Evolutionary conservation across 2,888 invertebrate species (phyloP).

Genomic region (Camponotus fellah): DNA sequence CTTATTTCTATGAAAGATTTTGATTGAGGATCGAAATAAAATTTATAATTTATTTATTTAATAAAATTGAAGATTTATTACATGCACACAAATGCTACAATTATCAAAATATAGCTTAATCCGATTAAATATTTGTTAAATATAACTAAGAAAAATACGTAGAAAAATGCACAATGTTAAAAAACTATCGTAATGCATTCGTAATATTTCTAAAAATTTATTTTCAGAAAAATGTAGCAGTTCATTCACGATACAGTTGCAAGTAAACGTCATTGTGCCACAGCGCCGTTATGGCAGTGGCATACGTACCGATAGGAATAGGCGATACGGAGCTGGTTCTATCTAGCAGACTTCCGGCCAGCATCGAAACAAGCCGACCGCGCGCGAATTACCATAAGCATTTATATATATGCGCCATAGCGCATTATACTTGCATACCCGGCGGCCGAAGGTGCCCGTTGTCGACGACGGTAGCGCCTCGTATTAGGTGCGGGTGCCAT

Average conservation of each 20-base stretch:
- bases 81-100: no score
- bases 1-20: no score
- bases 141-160: no score
- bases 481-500: constrained; percentile 63
- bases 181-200: no score
- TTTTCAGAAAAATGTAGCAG: no score
- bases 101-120: no score
- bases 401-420: constrained; percentile 84
- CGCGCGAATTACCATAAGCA: constrained; percentile 84
- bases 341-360: constrained; percentile 76
- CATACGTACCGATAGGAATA: constrained; percentile 78
- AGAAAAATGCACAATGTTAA: no score
- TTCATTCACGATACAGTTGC: constrained; percentile 23
- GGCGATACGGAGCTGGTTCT: constrained; percentile 75
- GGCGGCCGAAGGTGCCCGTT: constrained; percentile 74
- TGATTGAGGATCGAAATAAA: no score
- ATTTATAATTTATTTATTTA: no score
- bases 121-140: no score
- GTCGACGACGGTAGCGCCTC: constrained; percentile 66
- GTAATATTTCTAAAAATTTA: no score
- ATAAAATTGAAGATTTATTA: no score
- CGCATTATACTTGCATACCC: constrained; percentile 84
- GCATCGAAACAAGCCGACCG: constrained; percentile 81
- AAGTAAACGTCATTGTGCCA: constrained; percentile 19
- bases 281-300: constrained; percentile 38